A percentile compares a stretch with the other conserved stretches of the same genome.
These are phyloP conservation scores for Cybosia mesomella DNA, from an alignment of 2,888 invertebrate genomes.

Conservation along the genomic window DNA sequence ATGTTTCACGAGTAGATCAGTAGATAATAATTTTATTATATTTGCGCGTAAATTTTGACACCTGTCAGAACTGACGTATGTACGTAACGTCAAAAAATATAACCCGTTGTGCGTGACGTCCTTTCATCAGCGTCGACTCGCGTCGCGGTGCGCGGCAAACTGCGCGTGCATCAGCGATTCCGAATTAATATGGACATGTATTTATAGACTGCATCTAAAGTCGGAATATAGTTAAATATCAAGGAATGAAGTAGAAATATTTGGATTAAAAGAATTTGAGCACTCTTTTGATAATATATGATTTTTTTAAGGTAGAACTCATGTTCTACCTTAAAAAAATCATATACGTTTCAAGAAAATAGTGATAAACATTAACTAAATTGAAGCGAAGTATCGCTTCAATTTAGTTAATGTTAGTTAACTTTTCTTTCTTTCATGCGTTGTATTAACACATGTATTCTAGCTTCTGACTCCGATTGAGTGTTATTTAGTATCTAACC, in stretches of 20 bases:
- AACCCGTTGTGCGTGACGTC: constrained; percentile 39
- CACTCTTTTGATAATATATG: no score
- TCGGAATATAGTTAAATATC: constrained; percentile 48
- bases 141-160: constrained; percentile 70
- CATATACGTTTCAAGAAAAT: no score
- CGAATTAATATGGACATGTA: constrained; percentile 70
- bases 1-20: not conserved
- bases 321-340: no score
- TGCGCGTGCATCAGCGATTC: constrained; percentile 60
- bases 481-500: no score
- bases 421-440: no score
- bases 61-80: constrained; percentile 27
- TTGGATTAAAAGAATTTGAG: no score
- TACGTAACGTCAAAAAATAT: constrained; percentile 22
- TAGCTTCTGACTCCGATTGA: no score
- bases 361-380: no score
- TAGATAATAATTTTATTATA: not conserved
- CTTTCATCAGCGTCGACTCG: constrained; percentile 48
- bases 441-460: no score
- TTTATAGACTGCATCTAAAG: constrained; percentile 70
- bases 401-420: no score
- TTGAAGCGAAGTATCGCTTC: no score
- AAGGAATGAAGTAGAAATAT: constrained; percentile 41
- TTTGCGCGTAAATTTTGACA: constrained; percentile 31
- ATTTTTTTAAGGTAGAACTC: no score